These are phyloP conservation scores for Brenthis hecate DNA, from an alignment of 2,888 invertebrate genomes.

Conservation along the genomic window DNA sequence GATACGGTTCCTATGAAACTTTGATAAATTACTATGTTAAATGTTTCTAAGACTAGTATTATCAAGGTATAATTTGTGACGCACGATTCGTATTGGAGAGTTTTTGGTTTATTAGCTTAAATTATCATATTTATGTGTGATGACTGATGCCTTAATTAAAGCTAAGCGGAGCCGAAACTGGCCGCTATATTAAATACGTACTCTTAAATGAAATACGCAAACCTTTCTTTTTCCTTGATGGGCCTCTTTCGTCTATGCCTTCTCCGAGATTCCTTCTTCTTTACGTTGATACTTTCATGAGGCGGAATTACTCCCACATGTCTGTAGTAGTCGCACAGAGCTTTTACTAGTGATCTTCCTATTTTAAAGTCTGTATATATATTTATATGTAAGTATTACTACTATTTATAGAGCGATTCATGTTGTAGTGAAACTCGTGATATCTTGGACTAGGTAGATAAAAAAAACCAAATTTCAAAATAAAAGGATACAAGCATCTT, in stretches of 20 bases:
- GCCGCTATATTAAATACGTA: too few relatives aligned
- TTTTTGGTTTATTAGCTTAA: too few relatives aligned
- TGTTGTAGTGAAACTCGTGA: too few relatives aligned
- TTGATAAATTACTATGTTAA: too few relatives aligned
- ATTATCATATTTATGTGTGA: too few relatives aligned
- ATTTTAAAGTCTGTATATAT: conserved; percentile 59
- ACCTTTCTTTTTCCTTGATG: conserved; percentile 64
- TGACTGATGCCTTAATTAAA: too few relatives aligned
- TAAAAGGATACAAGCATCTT: conserved; percentile 96
- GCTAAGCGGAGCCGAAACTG: too few relatives aligned
- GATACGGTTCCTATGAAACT: too few relatives aligned
- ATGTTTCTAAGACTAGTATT: too few relatives aligned
- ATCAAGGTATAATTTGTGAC: too few relatives aligned
- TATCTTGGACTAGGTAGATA: neutral
- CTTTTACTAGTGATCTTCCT: conserved; percentile 77
- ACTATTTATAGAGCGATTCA: neutral
- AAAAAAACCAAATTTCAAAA: neutral
- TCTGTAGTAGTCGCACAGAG: conserved; percentile 82
- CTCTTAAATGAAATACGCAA: neutral
- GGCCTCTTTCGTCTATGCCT: conserved; percentile 62
- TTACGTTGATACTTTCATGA: conserved; percentile 57
- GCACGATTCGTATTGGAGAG: too few relatives aligned
- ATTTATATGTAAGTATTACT: neutral
- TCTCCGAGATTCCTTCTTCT: conserved; percentile 64
- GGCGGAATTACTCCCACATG: conserved; percentile 81